Evolutionary conservation across 2,113 vertebrate genomes (phyloP).

Genomic region (Sinocyclocheilus maitianheensis): DNA sequence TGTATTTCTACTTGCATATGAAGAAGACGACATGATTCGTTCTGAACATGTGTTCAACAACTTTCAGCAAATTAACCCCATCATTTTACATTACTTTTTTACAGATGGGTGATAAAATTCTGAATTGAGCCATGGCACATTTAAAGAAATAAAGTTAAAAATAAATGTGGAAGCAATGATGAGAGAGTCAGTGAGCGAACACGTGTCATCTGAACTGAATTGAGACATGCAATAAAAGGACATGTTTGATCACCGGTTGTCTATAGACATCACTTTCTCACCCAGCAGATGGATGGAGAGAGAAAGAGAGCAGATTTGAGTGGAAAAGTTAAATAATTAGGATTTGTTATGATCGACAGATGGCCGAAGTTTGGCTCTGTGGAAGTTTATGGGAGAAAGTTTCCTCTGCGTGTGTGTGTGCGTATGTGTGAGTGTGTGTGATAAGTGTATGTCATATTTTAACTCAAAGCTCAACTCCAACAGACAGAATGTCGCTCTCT

Average conservation of each 20-base stretch:
- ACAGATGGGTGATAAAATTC: neutral
- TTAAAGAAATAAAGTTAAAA: neutral
- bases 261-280: conserved; percentile 5
- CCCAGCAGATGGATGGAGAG: neutral
- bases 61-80: neutral
- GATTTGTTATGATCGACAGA: conserved; percentile 45
- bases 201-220: conserved; percentile 5
- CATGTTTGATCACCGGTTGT: conserved; percentile 26
- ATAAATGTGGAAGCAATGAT: conserved; percentile 18
- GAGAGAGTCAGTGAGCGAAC: neutral
- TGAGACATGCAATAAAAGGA: conserved; percentile 19
- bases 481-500: neutral
- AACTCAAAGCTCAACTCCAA: conserved; percentile 19
- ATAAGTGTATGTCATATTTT: neutral
- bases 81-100: neutral
- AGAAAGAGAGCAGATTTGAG: conserved; percentile 18
- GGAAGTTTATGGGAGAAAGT: conserved; percentile 28
- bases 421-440: neutral
- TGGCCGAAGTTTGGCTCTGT: conserved; percentile 32
- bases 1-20: neutral
- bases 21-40: neutral
- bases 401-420: neutral
- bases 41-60: neutral
- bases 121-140: neutral
- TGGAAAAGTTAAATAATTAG: conserved; percentile 44